Evolutionary conservation across 2,797 vertebrate species (phyloP).

Genomic region (Lacerta bilineata): DNA sequence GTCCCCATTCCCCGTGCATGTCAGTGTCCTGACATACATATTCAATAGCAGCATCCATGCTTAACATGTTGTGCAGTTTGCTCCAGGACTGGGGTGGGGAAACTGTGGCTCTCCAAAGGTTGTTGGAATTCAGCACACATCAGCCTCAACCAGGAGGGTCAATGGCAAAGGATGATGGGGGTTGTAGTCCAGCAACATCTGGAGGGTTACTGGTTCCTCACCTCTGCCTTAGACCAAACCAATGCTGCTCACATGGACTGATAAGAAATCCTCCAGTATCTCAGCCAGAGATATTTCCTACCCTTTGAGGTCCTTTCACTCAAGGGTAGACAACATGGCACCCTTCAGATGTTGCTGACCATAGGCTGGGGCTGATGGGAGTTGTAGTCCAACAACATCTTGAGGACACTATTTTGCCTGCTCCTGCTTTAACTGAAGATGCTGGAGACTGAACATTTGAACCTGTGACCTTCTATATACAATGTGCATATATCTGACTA

Average conservation of each 20-base stretch:
- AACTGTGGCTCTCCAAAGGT: not conserved
- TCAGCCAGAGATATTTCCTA: not conserved
- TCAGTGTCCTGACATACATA: not conserved
- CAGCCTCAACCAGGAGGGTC: not conserved
- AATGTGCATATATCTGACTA: not conserved
- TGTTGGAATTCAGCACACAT: not conserved
- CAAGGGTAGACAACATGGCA: no score
- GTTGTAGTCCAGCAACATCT: no score
- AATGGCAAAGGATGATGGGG: not conserved
- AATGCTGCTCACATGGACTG: not conserved
- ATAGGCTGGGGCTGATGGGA: not conserved
- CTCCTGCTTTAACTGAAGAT: not conserved
- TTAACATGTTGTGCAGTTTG: no score
- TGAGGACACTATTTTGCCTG: no score
- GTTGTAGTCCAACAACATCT: not conserved
- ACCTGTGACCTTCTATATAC: not conserved
- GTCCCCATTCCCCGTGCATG: not conserved
- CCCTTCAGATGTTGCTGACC: no score
- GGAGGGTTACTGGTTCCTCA: no score
- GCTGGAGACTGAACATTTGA: not conserved
- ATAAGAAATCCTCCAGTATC: not conserved
- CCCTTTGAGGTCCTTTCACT: no score
- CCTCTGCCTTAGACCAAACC: no score
- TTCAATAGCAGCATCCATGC: no score
- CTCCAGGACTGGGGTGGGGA: no score